Base-by-base conservation (phyloP, 2,888 invertebrate species). In the Lasioglossum calceatum region DNA sequence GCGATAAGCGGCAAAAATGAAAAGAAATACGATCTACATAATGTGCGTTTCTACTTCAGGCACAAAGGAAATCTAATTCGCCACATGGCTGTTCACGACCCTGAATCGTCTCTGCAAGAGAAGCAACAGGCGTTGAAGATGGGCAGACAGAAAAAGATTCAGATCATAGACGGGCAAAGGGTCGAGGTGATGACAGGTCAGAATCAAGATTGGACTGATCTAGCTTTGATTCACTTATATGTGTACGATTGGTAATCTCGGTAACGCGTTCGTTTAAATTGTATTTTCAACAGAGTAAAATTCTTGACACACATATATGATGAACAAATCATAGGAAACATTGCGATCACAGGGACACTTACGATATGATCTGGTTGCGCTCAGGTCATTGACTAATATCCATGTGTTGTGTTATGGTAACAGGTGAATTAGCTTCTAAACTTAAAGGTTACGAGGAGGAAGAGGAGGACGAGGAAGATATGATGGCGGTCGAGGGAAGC, bases 61-160 rank as follows among this genome's bases (percentile, higher is more conserved):
- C 98, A 99, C 95, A 98, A 98, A 95, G 99, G 99, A 61, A 99
- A 99, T 95, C 96, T 99, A 27, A 98, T 99, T 93, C 96, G 99
- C 0, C 99, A 99, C 94, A 97, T 99, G 97, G 98, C 98, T 5
- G 96, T 98, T 0, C 99, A 99, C 93, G 98, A 99, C 95, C 98
- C 98, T 0, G 98, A 98, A 61, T 97, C 98, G 0, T 96, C 97
- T 12, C 96, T 97, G 47, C 97, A 97, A 78, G 97, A 98, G 92
- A 97, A 97, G 85, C 97, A 97, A 39, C 95, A 97, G 2, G 98
- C 98, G 0, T 96, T 98, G 12, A 98, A 98, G 94, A 94, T 98
- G 42, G 98, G 98, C 10, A 96, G 98, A 23, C 97, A 98, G 95
- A 97, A 97, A 95, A 97, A 97, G 93, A 96, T 98, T 85, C 97